phyloP scores from a whole-genome alignment of 2,888 invertebrate species.

The Nomada fucata region DNA sequence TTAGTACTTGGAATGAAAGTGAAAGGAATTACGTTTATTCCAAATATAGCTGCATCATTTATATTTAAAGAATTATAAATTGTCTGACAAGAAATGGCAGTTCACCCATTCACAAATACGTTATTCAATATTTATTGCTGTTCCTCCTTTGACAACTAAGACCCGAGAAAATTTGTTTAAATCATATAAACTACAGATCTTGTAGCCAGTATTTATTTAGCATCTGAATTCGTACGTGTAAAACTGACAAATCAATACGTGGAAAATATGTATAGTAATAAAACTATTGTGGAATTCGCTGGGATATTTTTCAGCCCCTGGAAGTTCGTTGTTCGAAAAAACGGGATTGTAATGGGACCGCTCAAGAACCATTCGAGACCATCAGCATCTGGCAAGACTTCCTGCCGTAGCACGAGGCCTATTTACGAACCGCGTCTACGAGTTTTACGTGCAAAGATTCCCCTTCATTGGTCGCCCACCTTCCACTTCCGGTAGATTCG shows the following conservation, averaged over 20 bases:
- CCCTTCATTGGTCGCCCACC: conserved; percentile 55
- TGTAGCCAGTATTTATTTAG: too few species aligned
- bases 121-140: too few species aligned
- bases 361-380: conserved; percentile 28
- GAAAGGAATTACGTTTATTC: too few species aligned
- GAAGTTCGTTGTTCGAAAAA: conserved; percentile 15
- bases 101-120: too few species aligned
- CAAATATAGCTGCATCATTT: too few species aligned
- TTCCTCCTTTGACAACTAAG: too few species aligned
- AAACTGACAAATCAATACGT: background rate
- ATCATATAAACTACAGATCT: too few species aligned
- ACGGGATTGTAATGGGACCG: conserved; percentile 52
- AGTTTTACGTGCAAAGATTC: conserved; percentile 60
- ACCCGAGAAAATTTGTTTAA: too few species aligned
- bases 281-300: conserved; percentile 3
- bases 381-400: conserved; percentile 72
- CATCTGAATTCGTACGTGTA: too few species aligned
- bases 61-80: too few species aligned
- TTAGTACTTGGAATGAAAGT: too few species aligned
- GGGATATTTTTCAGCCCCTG: background rate
- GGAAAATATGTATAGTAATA: background rate
- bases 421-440: conserved; percentile 64
- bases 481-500: conserved; percentile 62
- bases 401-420: conserved; percentile 63
- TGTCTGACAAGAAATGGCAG: too few species aligned